Conservation (phyloP, 2,797 vertebrate genomes). For the Rhinichthys osculus region DNA sequence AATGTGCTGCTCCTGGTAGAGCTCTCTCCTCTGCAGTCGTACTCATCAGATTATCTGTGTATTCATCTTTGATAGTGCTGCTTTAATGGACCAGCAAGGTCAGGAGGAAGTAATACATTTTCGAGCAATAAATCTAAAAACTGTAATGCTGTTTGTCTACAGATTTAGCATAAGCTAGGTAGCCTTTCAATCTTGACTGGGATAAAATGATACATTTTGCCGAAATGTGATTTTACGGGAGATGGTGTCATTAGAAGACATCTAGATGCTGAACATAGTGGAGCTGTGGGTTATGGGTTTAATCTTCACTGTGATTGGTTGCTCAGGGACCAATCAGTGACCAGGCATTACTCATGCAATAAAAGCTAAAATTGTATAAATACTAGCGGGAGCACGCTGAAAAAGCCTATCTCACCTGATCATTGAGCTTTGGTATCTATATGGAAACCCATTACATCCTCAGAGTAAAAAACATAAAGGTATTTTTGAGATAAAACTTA, state of each 20-base stretch:
- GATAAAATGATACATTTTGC: not conserved
- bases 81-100: conserved; percentile 31
- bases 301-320: not conserved
- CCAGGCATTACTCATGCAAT: not conserved
- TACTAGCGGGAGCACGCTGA: not conserved
- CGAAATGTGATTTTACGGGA: not conserved
- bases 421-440: not conserved
- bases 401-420: not conserved
- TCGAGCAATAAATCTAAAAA: conserved; percentile 28
- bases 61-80: conserved; percentile 22
- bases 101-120: conserved; percentile 12
- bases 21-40: not conserved
- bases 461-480: not conserved
- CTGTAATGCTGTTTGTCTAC: conserved; percentile 9
- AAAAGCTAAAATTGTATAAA: not conserved
- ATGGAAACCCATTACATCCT: not conserved
- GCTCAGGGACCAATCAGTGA: not conserved
- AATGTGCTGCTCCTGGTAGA: not conserved
- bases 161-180: not conserved
- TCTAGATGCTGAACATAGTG: not conserved
- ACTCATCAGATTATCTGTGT: conserved; percentile 34
- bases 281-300: not conserved
- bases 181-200: not conserved
- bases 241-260: not conserved
- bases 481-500: not conserved